These are phyloP conservation scores for Sus cebifrons DNA, from an alignment of 2,797 vertebrate genomes.

Conservation along the genomic window DNA sequence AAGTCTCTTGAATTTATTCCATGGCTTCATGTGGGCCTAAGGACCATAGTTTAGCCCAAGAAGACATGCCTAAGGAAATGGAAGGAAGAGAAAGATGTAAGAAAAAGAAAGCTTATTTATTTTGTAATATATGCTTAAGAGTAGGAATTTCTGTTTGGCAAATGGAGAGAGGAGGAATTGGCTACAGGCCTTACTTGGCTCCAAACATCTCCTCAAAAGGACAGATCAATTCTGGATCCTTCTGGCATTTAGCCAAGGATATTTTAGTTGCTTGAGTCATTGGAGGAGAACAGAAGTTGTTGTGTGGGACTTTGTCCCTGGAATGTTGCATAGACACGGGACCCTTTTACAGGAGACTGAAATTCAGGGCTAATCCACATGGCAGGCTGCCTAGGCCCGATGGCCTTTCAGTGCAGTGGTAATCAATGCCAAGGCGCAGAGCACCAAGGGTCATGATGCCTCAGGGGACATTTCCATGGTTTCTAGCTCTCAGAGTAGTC, in stretches of 20 bases:
- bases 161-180: not conserved
- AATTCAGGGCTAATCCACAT: not conserved
- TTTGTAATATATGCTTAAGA: conserved; percentile 50
- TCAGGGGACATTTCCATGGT: not conserved
- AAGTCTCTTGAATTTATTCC: conserved; percentile 36
- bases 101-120: conserved; percentile 57
- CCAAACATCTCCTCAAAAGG: conserved; percentile 37
- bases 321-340: not conserved
- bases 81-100: conserved; percentile 40
- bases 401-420: not conserved
- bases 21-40: not conserved
- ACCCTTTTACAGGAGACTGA: not conserved
- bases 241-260: not conserved
- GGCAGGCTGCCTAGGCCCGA: not conserved
- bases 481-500: not conserved
- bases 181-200: conserved; percentile 29
- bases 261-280: conserved; percentile 12
- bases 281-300: not conserved
- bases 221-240: conserved; percentile 21
- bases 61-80: conserved; percentile 50
- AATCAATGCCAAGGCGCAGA: not conserved
- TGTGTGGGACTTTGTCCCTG: not conserved
- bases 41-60: no score
- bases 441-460: not conserved
- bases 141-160: conserved; percentile 30